These are phyloP conservation scores for Pagrus major DNA, from an alignment of 2,113 vertebrate species.

Conservation along the genomic window DNA sequence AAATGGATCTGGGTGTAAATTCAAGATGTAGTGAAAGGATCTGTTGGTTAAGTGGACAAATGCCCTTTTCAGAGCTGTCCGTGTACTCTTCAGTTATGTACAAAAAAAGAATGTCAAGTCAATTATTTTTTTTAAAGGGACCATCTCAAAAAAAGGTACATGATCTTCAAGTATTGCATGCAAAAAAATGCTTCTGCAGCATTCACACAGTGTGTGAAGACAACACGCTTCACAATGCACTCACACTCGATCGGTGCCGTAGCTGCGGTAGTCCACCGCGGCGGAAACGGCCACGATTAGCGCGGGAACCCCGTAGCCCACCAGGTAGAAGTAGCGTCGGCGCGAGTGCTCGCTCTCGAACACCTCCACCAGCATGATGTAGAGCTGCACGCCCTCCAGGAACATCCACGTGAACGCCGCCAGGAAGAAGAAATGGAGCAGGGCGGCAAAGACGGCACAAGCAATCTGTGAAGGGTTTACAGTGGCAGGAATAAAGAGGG, in stretches of 20 bases:
- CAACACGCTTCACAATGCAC: slow-evolving; percentile 58
- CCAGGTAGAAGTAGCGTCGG: slow-evolving; percentile 95
- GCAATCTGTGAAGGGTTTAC: slow-evolving; percentile 86
- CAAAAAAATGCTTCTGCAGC: background rate
- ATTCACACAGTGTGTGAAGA: background rate
- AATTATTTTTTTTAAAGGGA: background rate
- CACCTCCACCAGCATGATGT: slow-evolving; percentile 99
- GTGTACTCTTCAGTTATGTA: background rate
- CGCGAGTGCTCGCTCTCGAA: slow-evolving; percentile 98
- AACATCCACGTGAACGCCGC: slow-evolving; percentile 99
- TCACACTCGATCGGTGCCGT: slow-evolving; percentile 97
- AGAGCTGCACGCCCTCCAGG: slow-evolving; percentile 97
- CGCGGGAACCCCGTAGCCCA: slow-evolving; percentile 95
- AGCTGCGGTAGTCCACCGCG: slow-evolving; percentile 96
- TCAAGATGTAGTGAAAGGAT: background rate
- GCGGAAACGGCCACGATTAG: slow-evolving; percentile 95
- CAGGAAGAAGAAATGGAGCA: slow-evolving; percentile 99
- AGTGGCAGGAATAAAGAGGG: background rate
- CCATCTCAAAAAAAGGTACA: background rate
- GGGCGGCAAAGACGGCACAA: slow-evolving; percentile 95
- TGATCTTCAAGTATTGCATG: background rate
- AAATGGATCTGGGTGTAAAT: background rate
- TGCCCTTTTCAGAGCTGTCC: background rate
- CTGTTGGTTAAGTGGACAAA: background rate
- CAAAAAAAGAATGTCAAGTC: background rate